Conservation (phyloP, 2,888 invertebrate genomes). For the Drosophila picticornis region DNA sequence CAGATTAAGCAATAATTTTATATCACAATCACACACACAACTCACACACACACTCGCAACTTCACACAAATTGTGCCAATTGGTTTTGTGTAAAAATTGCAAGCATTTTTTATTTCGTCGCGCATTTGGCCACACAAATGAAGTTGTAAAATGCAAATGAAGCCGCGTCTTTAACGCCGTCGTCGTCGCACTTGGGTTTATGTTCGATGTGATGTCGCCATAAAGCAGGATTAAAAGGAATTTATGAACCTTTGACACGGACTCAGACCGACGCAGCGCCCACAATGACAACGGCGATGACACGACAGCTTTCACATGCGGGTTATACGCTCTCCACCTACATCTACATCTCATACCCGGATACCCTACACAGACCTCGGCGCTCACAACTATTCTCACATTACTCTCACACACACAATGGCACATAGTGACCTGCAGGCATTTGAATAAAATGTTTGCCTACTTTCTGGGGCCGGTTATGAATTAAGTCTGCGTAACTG, state of each 20-base stretch:
- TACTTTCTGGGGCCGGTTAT: constrained; percentile 31
- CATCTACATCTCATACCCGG: not conserved
- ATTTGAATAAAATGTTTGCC: constrained; percentile 52
- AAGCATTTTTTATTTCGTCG: constrained; percentile 63
- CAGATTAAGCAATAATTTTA: constrained; percentile 74
- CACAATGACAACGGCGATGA: constrained; percentile 41
- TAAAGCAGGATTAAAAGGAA: constrained; percentile 80
- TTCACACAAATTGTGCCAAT: constrained; percentile 58
- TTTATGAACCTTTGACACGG: constrained; percentile 81
- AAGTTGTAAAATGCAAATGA: constrained; percentile 81
- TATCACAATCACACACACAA: constrained; percentile 28
- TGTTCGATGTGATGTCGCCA: constrained; percentile 81
- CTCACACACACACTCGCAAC: constrained; percentile 13
- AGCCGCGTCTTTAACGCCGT: constrained; percentile 44
- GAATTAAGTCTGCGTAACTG: not conserved
- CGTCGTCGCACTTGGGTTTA: constrained; percentile 73
- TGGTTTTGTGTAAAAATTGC: constrained; percentile 64
- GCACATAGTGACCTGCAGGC: constrained; percentile 47
- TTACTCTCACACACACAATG: constrained; percentile 30
- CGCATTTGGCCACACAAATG: constrained; percentile 65
- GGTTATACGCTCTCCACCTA: constrained; percentile 14
- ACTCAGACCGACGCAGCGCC: constrained; percentile 36
- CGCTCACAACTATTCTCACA: not conserved
- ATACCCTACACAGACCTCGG: not conserved
- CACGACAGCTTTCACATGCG: constrained; percentile 66